These are phyloP conservation scores for Hemicentrotus pulcherrimus DNA, from an alignment of 35 echinoderm and acorn worm species.

Conservation along the genomic window DNA sequence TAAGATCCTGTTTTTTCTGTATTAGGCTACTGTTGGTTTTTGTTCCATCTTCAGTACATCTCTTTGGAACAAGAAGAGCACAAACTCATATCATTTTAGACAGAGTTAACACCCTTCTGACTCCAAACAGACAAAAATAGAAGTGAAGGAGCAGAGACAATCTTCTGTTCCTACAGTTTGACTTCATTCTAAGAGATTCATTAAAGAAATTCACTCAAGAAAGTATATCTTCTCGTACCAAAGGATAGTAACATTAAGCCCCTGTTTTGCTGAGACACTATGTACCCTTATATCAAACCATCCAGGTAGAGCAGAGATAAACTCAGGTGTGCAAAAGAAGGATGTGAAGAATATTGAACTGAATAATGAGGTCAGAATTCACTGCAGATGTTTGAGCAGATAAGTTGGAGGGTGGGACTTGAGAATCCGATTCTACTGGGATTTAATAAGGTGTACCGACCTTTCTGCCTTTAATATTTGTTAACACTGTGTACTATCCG, in stretches of 20 bases:
- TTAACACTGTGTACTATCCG: neutral
- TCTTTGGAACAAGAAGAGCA: too few relatives aligned
- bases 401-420: neutral
- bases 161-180: too few relatives aligned
- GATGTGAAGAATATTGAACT: neutral
- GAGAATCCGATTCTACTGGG: neutral
- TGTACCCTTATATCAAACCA: neutral
- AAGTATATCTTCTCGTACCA: too few relatives aligned
- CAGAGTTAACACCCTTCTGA: too few relatives aligned
- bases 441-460: neutral
- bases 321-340: constrained; percentile 3
- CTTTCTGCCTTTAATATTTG: neutral
- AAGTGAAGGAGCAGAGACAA: too few relatives aligned
- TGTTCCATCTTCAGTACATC: too few relatives aligned
- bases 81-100: too few relatives aligned
- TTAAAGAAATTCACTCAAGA: too few relatives aligned
- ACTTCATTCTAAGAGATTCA: too few relatives aligned
- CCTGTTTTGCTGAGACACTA: neutral
- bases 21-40: too few relatives aligned
- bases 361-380: constrained; percentile 9
- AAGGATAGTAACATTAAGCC: neutral
- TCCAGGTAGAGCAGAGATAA: neutral
- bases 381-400: neutral
- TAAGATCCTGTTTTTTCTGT: too few relatives aligned
- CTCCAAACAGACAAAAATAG: too few relatives aligned